Evolutionary conservation across 2,888 invertebrate genomes (phyloP).

Genomic region (Spialia ferax): DNA sequence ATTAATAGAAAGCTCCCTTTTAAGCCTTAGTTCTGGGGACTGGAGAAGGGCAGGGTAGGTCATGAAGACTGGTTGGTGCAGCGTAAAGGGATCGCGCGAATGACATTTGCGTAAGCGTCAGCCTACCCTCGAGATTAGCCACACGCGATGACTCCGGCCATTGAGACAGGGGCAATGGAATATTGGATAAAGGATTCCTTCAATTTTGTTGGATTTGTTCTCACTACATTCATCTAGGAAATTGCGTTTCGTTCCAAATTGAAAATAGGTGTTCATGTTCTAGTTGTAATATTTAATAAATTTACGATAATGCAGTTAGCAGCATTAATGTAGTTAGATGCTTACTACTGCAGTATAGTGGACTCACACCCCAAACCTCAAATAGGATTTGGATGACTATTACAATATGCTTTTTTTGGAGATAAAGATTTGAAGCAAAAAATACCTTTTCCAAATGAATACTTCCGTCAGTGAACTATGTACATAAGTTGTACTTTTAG

Average conservation of each 20-base stretch:
- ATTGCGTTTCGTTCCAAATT: not conserved
- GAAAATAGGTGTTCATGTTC: not conserved
- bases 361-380: too few species aligned
- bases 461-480: too few species aligned
- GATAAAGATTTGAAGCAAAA: too few species aligned
- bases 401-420: too few species aligned
- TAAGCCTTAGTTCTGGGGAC: slow-evolving; percentile 41
- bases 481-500: too few species aligned
- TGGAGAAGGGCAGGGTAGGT: slow-evolving; percentile 51
- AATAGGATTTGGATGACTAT: too few species aligned
- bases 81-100: slow-evolving; percentile 72
- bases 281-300: too few species aligned
- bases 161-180: slow-evolving; percentile 53
- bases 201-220: slow-evolving; percentile 7
- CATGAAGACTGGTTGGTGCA: slow-evolving; percentile 53
- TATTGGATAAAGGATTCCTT: slow-evolving; percentile 33
- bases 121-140: slow-evolving; percentile 74
- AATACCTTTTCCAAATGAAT: too few species aligned
- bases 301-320: too few species aligned
- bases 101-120: slow-evolving; percentile 77
- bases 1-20: slow-evolving; percentile 46
- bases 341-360: too few species aligned
- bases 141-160: slow-evolving; percentile 56
- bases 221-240: not conserved
- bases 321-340: too few species aligned